Conservation (phyloP, 92 coral and sea anemone genomes). For the Parazoanthus darwini region DNA sequence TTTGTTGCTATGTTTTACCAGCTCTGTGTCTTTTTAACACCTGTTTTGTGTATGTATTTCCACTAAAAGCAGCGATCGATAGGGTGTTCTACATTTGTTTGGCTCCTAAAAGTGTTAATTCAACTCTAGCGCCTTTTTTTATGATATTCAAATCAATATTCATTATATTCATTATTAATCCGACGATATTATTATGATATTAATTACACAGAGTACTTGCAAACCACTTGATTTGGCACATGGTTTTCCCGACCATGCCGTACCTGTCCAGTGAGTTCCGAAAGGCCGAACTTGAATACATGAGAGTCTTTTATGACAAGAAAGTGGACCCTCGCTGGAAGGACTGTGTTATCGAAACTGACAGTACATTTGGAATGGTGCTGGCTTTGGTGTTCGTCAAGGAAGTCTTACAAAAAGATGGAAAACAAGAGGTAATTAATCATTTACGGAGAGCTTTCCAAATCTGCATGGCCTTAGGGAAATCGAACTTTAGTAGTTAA, state of each 20-base stretch:
- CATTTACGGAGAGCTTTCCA: background rate
- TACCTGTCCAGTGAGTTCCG: conserved; percentile 30
- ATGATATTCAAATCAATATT: no score
- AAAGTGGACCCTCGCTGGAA: conserved; percentile 41
- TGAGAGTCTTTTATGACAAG: background rate
- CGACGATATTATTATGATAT: no score
- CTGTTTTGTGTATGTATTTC: no score
- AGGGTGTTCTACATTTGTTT: no score
- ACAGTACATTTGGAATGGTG: conserved; percentile 37
- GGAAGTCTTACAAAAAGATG: conserved; percentile 44
- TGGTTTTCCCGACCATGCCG: background rate
- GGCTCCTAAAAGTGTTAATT: no score
- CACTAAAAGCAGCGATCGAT: no score
- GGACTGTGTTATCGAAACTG: conserved; percentile 37
- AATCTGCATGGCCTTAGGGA: no score
- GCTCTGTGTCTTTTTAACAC: no score
- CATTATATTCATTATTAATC: no score
- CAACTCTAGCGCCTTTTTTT: no score
- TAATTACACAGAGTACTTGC: conserved; percentile 41
- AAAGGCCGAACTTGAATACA: background rate
- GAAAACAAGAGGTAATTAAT: conserved; percentile 41
- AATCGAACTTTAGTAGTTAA: no score
- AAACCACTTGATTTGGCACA: conserved; percentile 52
- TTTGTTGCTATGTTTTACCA: no score
- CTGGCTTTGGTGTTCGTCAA: conserved; percentile 48